Conservation (phyloP, 2,113 vertebrate genomes). For the Crocuta crocuta region DNA sequence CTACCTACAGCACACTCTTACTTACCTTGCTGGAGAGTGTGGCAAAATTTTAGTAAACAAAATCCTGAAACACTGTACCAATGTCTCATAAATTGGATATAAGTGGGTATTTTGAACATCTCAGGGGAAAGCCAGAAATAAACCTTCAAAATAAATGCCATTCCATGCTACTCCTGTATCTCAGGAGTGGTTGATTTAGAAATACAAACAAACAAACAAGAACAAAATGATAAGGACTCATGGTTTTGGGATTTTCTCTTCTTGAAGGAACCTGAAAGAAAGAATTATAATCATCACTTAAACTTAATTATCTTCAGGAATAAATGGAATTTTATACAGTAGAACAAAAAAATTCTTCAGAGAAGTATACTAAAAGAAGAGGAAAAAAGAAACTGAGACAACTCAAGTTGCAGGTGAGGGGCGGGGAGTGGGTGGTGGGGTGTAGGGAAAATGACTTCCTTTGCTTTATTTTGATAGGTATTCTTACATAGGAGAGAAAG, state of each 20-base stretch:
- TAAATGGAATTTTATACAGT: not conserved
- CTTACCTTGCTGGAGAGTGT: not conserved
- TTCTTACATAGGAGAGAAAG: not conserved
- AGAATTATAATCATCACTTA: not conserved
- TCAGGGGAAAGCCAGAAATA: not conserved
- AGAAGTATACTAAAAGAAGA: not conserved
- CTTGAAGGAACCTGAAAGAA: not conserved
- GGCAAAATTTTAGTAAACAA: not conserved
- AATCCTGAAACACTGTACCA: not conserved
- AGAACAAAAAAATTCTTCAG: not conserved
- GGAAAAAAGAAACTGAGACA: not conserved
- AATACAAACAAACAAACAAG: not conserved
- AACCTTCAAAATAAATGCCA: not conserved
- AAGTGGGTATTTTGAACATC: not conserved
- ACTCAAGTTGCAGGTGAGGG: not conserved
- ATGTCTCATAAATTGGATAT: not conserved
- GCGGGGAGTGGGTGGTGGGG: rapidly evolving
- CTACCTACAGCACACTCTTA: not conserved
- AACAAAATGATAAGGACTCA: not conserved
- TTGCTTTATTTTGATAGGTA: not conserved
- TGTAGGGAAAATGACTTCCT: not conserved
- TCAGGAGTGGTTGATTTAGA: not conserved
- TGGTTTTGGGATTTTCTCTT: not conserved
- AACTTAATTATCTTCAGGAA: not conserved
- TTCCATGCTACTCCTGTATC: not conserved